A percentile compares a stretch with the other conserved stretches of the same genome.
These are phyloP conservation scores for Clarias laeviceps DNA, from an alignment of 2,797 vertebrate species.

Conservation along the genomic window DNA sequence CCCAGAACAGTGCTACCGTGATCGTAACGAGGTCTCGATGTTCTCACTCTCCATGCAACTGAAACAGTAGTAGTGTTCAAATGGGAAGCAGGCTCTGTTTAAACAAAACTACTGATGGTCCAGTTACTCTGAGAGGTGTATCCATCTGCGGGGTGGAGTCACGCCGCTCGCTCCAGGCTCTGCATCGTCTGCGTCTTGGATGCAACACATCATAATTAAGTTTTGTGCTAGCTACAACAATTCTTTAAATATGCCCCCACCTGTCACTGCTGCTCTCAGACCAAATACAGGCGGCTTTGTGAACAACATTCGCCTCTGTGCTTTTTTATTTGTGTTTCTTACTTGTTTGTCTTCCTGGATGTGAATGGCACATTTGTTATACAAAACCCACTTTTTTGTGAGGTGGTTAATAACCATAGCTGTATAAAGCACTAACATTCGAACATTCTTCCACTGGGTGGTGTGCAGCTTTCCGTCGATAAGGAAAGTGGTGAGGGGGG, in stretches of 20 bases:
- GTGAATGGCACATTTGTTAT: slow-evolving; percentile 35
- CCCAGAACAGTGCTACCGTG: background rate
- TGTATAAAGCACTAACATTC: slow-evolving; percentile 32
- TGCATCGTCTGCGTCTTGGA: background rate
- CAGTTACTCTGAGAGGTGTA: slow-evolving; percentile 27
- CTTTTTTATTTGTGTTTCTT: slow-evolving; percentile 3
- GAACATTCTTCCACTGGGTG: slow-evolving; percentile 40
- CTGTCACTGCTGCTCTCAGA: slow-evolving; percentile 13
- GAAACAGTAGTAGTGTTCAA: background rate
- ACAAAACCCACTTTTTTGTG: slow-evolving; percentile 22
- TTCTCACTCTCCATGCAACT: background rate
- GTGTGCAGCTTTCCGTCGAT: slow-evolving; percentile 34
- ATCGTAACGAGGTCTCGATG: background rate
- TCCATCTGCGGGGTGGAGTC: background rate
- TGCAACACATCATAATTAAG: background rate
- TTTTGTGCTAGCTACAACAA: background rate
- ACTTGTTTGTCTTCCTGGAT: slow-evolving; percentile 43
- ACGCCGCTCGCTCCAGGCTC: background rate
- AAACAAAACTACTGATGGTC: slow-evolving; percentile 13
- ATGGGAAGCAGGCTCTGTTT: slow-evolving; percentile 9
- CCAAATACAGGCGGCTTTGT: slow-evolving; percentile 23
- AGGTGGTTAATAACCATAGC: slow-evolving; percentile 32
- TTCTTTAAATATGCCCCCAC: slow-evolving; percentile 4
- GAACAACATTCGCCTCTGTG: slow-evolving; percentile 33
- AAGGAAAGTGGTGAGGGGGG: slow-evolving; percentile 22